These are phyloP conservation scores for Neolamprologus caudopunctatus DNA, from an alignment of 2,113 vertebrate species.

Conservation along the genomic window DNA sequence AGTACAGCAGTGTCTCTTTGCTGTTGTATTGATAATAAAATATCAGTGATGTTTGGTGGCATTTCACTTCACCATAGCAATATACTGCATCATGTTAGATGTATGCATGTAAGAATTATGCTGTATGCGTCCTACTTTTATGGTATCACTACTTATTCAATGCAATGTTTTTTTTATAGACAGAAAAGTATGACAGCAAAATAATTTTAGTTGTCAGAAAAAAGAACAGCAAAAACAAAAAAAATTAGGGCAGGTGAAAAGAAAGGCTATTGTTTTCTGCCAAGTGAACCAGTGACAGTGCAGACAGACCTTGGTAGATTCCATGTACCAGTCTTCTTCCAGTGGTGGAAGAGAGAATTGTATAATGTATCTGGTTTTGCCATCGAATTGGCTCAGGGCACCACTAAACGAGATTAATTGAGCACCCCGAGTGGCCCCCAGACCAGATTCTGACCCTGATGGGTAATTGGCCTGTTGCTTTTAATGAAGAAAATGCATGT, in stretches of 20 bases:
- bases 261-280: neutral
- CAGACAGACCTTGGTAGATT: neutral
- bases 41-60: neutral
- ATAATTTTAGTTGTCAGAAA: neutral
- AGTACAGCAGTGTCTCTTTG: neutral
- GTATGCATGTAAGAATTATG: neutral
- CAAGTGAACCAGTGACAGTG: neutral
- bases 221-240: neutral
- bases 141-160: neutral
- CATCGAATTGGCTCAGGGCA: neutral
- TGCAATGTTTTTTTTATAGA: neutral
- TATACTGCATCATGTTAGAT: neutral
- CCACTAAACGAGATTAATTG: neutral
- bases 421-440: neutral
- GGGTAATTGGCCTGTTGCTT: slow-evolving; percentile 5
- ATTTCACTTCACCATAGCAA: neutral
- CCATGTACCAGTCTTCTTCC: neutral
- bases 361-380: neutral
- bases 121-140: neutral
- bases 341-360: neutral
- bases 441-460: neutral
- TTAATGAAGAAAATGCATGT: neutral
- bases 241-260: neutral
- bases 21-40: neutral
- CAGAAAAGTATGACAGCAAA: neutral